These are phyloP conservation scores for Macrostomum cliftonense DNA, from an alignment of 2,888 invertebrate genomes.

Conservation along the genomic window DNA sequence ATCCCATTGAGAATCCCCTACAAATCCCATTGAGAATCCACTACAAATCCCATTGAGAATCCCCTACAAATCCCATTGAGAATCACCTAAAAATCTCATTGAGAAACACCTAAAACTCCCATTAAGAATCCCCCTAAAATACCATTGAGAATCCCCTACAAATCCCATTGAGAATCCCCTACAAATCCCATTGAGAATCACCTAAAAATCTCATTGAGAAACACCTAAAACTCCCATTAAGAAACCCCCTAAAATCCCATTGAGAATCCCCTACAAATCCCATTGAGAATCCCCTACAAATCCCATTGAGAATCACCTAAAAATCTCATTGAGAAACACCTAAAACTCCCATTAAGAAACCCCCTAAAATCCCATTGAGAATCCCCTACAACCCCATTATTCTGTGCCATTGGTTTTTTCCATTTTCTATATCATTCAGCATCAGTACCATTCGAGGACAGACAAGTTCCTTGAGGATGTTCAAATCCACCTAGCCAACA, in stretches of 20 bases:
- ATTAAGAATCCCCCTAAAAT: too few relatives aligned
- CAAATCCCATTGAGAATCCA: background rate
- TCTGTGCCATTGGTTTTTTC: background rate
- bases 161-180: background rate
- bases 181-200: background rate
- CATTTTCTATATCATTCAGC: slow-evolving; percentile 48
- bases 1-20: background rate
- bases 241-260: too few relatives aligned
- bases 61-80: too few relatives aligned
- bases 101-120: background rate
- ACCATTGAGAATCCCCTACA: background rate
- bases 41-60: background rate
- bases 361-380: background rate
- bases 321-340: background rate
- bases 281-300: background rate
- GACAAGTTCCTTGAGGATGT: slow-evolving; percentile 71
- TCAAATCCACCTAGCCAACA: slow-evolving; percentile 65
- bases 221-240: background rate
- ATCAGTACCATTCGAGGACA: slow-evolving; percentile 90
- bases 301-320: background rate
- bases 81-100: background rate
- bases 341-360: background rate
- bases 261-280: background rate
- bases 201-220: background rate
- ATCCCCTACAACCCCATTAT: background rate